phyloP scores from a whole-genome alignment of 2,888 invertebrate genomes.

The Ischnura elegans region DNA sequence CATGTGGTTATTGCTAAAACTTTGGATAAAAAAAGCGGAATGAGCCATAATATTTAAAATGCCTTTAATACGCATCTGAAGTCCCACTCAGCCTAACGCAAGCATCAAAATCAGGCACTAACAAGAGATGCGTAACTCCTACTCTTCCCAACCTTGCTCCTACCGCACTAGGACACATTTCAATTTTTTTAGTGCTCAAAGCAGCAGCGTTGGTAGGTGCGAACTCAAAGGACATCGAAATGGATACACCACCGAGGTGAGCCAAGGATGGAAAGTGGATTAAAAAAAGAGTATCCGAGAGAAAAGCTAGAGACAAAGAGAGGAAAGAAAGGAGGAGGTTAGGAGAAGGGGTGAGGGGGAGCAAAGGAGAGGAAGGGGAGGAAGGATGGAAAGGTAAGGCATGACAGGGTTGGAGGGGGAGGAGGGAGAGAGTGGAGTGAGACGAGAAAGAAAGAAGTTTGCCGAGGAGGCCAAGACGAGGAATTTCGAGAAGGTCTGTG shows the following conservation, averaged over 20 bases:
- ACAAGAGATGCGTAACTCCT: too few species aligned
- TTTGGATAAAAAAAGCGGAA: too few species aligned
- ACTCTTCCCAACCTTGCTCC: too few species aligned
- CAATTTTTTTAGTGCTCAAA: conserved; percentile 29
- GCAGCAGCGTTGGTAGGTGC: neutral
- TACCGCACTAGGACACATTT: neutral
- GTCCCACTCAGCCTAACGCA: too few species aligned
- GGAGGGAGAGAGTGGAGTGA: neutral
- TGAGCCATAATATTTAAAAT: too few species aligned
- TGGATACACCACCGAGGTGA: neutral
- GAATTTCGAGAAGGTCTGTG: conserved; percentile 1
- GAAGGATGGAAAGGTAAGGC: neutral
- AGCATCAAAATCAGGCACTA: too few species aligned
- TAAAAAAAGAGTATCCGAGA: too few species aligned
- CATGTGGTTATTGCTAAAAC: too few species aligned
- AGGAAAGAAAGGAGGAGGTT: neutral
- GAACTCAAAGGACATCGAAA: conserved; percentile 33
- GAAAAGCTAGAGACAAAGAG: neutral
- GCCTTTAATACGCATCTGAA: too few species aligned
- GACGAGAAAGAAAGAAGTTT: neutral
- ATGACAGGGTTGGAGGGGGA: neutral
- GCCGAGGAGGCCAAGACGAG: neutral
- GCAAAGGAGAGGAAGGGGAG: neutral
- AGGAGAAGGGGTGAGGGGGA: neutral
- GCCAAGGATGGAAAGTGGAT: too few species aligned